Base-by-base conservation (phyloP, 2,113 vertebrate species). In the Gymnocephalus cernua region DNA sequence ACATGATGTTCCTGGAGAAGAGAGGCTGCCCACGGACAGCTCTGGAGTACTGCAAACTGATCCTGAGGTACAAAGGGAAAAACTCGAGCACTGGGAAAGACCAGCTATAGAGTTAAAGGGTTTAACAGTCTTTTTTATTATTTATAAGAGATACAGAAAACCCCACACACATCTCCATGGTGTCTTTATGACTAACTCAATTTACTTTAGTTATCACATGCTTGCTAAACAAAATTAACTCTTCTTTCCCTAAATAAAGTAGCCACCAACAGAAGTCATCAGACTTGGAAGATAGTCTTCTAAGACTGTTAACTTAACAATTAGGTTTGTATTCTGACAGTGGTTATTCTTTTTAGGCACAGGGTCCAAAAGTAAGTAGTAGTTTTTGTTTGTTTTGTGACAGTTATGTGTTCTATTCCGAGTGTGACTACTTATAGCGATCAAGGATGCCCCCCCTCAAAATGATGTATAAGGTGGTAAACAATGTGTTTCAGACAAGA, bases 1-100 rank as follows among this genome's bases (percentile, higher is more conserved):
- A 99, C 91, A 95, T 99, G 96, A 95, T 95, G 91, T 99, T 98
- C 76, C 92, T 99, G 84, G 98, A 99, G 94, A 99, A 96, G 90
- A 95, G 98, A 76, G 98, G 98, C 25, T 99, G 98, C 82, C 97
- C 97, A 3, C 95, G 98, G 25, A 99, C 98, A 0, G 97, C 98
- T 2, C 92, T 99, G 87, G 98, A 99, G 88, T 98, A 96, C 95
- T 99, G 97, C 94, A 99, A 97, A 90, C 95, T 99, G 27, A 97
- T 99, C 67, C 91, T 99, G 51, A 98, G 98, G 98, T 99, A 82
- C 64, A 69, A 53, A 67, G 38, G 29, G 3, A 62, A 48, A 69
- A 32, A 4, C 25, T 47, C 0, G 38, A 74, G 5, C 1, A 41
- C 47, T 51, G 11, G 21, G 19, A 78, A 18, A 29, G 6, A 56